Evolutionary conservation across 2,888 invertebrate genomes (phyloP).

Genomic region (Lithophane socia): DNA sequence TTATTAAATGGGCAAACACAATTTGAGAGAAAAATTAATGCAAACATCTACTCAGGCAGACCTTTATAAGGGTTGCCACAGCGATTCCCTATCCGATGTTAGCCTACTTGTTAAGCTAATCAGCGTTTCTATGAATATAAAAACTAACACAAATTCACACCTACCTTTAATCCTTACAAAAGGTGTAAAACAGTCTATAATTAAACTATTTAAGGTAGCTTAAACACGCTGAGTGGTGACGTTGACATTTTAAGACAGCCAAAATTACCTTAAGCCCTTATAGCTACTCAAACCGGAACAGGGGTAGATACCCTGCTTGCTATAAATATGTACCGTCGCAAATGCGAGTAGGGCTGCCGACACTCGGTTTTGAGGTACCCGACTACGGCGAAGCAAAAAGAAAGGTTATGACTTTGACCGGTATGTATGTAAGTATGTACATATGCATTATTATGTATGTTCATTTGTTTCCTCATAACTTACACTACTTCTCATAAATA

Average conservation of each 20-base stretch:
- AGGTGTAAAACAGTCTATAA: slow-evolving; percentile 26
- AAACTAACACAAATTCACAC: neutral
- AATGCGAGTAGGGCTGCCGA: slow-evolving; percentile 53
- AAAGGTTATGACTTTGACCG: too few species aligned
- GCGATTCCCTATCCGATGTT: too few species aligned
- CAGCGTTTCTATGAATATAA: neutral
- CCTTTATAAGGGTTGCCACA: neutral
- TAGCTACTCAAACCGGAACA: slow-evolving; percentile 53
- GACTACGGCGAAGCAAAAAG: too few species aligned
- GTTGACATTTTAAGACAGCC: slow-evolving; percentile 59
- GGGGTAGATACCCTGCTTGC: slow-evolving; percentile 34
- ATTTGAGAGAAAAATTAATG: neutral
- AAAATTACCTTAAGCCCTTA: slow-evolving; percentile 64
- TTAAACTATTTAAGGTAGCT: slow-evolving; percentile 49
- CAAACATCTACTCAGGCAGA: neutral
- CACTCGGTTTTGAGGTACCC: slow-evolving; percentile 15
- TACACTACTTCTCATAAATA: too few species aligned
- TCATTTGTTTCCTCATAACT: too few species aligned
- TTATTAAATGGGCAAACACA: neutral
- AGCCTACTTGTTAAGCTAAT: neutral
- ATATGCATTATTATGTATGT: too few species aligned
- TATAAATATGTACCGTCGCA: slow-evolving; percentile 35
- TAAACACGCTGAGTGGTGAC: slow-evolving; percentile 41
- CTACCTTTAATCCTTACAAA: neutral
- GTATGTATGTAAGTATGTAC: too few species aligned